Base-by-base conservation (phyloP, 2,888 invertebrate species). In the Hylaea fasciaria region DNA sequence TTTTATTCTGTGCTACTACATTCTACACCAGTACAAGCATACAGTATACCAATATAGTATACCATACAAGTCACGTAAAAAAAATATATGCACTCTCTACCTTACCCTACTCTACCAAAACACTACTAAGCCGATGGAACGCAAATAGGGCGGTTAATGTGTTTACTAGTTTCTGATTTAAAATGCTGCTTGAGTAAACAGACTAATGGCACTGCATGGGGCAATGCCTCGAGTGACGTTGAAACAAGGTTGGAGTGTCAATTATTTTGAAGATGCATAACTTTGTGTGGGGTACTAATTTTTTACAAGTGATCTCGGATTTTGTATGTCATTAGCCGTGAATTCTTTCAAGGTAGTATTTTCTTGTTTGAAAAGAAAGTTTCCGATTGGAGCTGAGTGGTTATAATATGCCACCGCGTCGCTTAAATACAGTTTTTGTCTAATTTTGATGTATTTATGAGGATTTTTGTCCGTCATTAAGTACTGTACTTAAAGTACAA, bases 131-230 rank as follows among this genome's bases (percentile, higher is more conserved):
- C 69, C 70, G 70, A 65, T 74, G 75, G 74, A 79, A 80, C 81
- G 74, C 77, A 82, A 83, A 84, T 81, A 80, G 77, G 70, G 66
- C 72, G 67, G 73, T 72, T 76, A 76, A 80, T 76, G 72, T 72
- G 76, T 78, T 78, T 76, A 76, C 74, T 70, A 66, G 68, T 68
- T 60, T 63, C 62, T 62, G 64, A 70, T 69, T 68, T 70, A 66
- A 69, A 69, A 68, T 59, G 56, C 52, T 52, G 68, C 63, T 69
- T 60, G 51, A 57, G 62, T 71, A 69, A 71, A 71, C 65, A 71
- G 28, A 54, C 32, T 62, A 57, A 62, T 53, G 39, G 56, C 62
- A 60, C 39, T 49, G 50, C 57, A 56, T 52, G 64, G 47, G 46
- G 64, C 57, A 67, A 49, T 45, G 52, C 53, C 47, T 53, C 35